phyloP scores from a whole-genome alignment of 2,888 invertebrate species.

The Thera britannica region DNA sequence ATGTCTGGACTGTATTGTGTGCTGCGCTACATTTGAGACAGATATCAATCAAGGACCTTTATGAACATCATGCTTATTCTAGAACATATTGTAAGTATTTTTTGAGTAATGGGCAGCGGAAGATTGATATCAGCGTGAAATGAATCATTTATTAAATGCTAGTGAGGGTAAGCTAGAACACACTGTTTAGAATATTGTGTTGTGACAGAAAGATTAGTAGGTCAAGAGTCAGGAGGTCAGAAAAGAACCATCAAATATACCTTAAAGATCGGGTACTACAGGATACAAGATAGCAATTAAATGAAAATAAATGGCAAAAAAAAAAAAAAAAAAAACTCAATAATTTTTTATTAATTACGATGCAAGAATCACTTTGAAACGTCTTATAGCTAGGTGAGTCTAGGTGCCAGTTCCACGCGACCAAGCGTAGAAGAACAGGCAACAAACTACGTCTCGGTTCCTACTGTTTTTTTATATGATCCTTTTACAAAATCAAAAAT shows the following conservation, averaged over 20 bases:
- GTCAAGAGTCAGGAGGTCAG: background rate
- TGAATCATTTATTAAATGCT: conserved; percentile 12
- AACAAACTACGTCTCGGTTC: too few species aligned
- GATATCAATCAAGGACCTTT: conserved; percentile 61
- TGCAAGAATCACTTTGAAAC: too few species aligned
- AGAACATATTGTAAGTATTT: conserved; percentile 33
- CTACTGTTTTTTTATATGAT: too few species aligned
- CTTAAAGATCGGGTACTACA: background rate
- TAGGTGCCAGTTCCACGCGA: too few species aligned
- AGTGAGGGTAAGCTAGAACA: conserved; percentile 3
- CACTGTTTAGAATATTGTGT: background rate
- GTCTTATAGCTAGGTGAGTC: too few species aligned
- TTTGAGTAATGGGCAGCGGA: conserved; percentile 28
- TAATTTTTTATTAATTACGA: too few species aligned
- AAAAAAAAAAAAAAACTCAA: too few species aligned
- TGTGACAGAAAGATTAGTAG: background rate
- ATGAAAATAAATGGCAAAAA: too few species aligned
- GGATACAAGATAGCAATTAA: too few species aligned
- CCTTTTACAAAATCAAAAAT: too few species aligned
- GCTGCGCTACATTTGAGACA: conserved; percentile 52
- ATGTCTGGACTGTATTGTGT: conserved; percentile 54
- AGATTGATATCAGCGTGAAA: conserved; percentile 21
- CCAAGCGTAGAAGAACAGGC: too few species aligned
- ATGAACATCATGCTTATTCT: conserved; percentile 42
- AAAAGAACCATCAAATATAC: background rate